Percentiles rank a stretch among this genome's conserved stretches.
phyloP scores from a whole-genome alignment of 2,888 invertebrate genomes.

The Stenodema calcarata region DNA sequence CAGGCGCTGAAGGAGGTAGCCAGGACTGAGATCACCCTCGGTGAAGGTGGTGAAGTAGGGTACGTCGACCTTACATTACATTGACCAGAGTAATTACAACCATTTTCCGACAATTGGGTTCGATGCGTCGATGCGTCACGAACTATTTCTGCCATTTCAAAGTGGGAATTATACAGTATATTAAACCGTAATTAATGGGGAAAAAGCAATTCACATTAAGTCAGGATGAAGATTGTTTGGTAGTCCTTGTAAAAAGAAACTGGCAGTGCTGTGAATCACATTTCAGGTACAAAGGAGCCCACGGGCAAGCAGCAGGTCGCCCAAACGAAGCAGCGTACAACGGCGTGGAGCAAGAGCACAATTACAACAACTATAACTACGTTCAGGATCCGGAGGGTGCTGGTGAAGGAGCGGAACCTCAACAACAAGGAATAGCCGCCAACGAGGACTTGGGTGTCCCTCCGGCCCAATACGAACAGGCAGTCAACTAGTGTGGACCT shows the following conservation, averaged over 20 bases:
- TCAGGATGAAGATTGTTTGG: no score
- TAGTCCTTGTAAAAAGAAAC: no score
- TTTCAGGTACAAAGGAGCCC: not conserved
- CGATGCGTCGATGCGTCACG: no score
- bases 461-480: slow-evolving; percentile 28
- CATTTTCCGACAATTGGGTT: no score
- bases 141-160: no score
- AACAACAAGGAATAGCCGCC: not conserved
- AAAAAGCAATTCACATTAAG: no score
- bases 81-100: no score
- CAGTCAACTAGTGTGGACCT: not conserved
- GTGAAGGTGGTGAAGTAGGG: not conserved
- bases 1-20: not conserved
- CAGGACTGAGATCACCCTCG: not conserved
- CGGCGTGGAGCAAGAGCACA: not conserved
- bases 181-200: no score
- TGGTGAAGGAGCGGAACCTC: not conserved
- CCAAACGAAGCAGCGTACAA: not conserved
- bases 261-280: not conserved
- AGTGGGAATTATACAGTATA: no score
- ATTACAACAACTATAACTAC: not conserved
- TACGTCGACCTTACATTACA: not conserved
- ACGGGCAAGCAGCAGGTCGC: not conserved
- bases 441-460: slow-evolving; percentile 6
- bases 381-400: not conserved